Conservation (phyloP, 1,140 invertebrate genomes). For the honey bee (Apis mellifera) region Amel_HAv3.1 CM009939.2:7351001-7351500, state of each 20-base stretch:
- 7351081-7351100: conserved; percentile 11
- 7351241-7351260: conserved; percentile 99
- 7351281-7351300: conserved; percentile 99
- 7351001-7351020: neutral
- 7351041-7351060: conserved; percentile 5
- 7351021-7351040: neutral
- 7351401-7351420: conserved; percentile 99
- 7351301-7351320: conserved; percentile 99
- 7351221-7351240: conserved; percentile 99
- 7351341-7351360: conserved; percentile 98
- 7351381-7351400: conserved; percentile 99
- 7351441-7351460: conserved; percentile 98
- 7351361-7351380: conserved; percentile 98
- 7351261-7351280: conserved; percentile 99
- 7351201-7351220: conserved; percentile 99
- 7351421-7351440: conserved; percentile 99
- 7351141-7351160: neutral
- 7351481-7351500: conserved; percentile 99
- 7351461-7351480: conserved; percentile 98
- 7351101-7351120: neutral
- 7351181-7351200: conserved; percentile 91
- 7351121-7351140: neutral
- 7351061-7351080: conserved; percentile 11
- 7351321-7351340: conserved; percentile 99
- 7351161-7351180: neutral